phyloP scores from a whole-genome alignment of 1,140 invertebrate genomes.

The Glossosoma conforme region DNA sequence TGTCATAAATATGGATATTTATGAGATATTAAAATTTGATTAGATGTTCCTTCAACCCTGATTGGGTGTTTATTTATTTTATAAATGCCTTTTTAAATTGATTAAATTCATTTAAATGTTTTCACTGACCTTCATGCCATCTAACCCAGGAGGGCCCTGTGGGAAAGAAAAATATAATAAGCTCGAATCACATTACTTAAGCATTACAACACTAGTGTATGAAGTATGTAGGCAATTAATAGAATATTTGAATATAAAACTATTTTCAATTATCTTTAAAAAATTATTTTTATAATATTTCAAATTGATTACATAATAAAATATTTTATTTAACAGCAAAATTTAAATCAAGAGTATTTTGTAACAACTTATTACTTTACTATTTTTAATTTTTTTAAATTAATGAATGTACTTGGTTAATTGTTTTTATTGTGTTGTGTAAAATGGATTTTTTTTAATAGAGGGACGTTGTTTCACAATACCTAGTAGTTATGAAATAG shows the following conservation, averaged over 20 bases:
- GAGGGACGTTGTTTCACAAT: too few relatives aligned
- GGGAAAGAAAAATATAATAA: constrained; percentile 32
- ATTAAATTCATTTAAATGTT: background rate
- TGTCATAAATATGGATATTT: too few relatives aligned
- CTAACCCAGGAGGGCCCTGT: constrained; percentile 61
- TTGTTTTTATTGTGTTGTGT: background rate
- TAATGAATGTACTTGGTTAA: too few relatives aligned
- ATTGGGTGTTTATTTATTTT: too few relatives aligned
- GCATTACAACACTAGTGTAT: too few relatives aligned
- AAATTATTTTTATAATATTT: constrained; percentile 12
- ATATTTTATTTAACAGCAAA: background rate
- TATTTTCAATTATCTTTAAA: too few relatives aligned
- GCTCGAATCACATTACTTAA: constrained; percentile 11
- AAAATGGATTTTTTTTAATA: background rate
- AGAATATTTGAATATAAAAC: too few relatives aligned
- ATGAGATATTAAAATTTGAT: too few relatives aligned
- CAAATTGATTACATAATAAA: background rate
- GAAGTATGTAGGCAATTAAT: too few relatives aligned
- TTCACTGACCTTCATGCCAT: constrained; percentile 61
- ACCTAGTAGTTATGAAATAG: background rate
- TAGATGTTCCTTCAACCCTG: too few relatives aligned
- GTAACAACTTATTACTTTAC: too few relatives aligned
- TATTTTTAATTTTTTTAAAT: background rate
- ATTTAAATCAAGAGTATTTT: background rate
- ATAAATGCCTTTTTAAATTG: too few relatives aligned